phyloP scores from a whole-genome alignment of 2,888 invertebrate species.

The Adineta ricciae region DNA sequence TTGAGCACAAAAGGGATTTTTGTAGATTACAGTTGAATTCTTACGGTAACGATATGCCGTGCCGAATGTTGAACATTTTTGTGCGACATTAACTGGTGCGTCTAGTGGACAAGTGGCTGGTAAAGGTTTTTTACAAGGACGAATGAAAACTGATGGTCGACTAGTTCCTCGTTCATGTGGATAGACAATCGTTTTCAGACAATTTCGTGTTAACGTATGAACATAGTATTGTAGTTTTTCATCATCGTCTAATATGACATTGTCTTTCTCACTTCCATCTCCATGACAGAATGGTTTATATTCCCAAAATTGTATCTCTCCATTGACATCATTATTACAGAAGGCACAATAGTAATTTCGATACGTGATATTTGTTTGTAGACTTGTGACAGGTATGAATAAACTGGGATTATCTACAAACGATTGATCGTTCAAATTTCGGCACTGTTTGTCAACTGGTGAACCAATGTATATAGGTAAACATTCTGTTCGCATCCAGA shows the following conservation, averaged over 20 bases:
- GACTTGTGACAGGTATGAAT: not conserved
- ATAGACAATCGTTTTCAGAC: not conserved
- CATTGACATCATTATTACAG: not conserved
- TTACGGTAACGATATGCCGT: not conserved
- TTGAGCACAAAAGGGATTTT: not conserved
- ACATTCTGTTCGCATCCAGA: not conserved
- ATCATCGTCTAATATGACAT: not conserved
- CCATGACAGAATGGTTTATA: not conserved
- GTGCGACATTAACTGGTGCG: not conserved
- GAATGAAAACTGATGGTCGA: not conserved
- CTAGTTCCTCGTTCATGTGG: not conserved
- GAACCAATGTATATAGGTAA: not conserved
- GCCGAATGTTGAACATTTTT: not conserved
- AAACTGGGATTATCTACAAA: not conserved
- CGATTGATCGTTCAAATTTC: not conserved
- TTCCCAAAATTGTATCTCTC: not conserved
- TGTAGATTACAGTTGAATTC: not conserved
- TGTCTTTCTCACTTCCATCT: not conserved
- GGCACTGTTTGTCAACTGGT: not conserved
- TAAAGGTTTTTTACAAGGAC: not conserved
- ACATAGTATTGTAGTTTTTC: not conserved
- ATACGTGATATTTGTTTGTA: constrained; percentile 6
- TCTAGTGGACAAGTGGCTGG: not conserved
- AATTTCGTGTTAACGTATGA: not conserved
- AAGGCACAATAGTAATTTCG: constrained; percentile 17